These are phyloP conservation scores for Camponotus pennsylvanicus DNA, from an alignment of 1,140 invertebrate species.

Conservation along the genomic window DNA sequence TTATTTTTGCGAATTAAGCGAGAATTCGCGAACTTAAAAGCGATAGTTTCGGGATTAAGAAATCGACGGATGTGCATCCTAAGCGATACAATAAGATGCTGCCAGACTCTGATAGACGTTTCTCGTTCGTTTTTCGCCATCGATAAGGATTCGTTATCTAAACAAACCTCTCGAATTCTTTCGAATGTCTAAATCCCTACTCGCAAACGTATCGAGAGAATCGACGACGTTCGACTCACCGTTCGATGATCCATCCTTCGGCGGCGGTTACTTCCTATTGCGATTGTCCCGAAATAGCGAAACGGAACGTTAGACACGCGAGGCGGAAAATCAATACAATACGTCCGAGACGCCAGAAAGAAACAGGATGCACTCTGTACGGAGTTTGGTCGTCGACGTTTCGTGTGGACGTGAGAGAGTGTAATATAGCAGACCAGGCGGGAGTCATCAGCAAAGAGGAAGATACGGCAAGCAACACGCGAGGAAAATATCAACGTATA, in stretches of 20 bases:
- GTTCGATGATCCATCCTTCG: slow-evolving; percentile 9
- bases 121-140: slow-evolving; percentile 15
- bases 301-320: neutral
- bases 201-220: neutral
- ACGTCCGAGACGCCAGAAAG: slow-evolving; percentile 29
- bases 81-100: slow-evolving; percentile 14
- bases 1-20: slow-evolving; percentile 23
- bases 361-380: slow-evolving; percentile 60
- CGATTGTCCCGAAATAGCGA: neutral
- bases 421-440: slow-evolving; percentile 11
- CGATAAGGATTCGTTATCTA: neutral
- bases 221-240: slow-evolving; percentile 16
- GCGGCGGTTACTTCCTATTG: neutral
- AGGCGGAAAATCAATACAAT: neutral
- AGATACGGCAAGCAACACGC: slow-evolving; percentile 3
- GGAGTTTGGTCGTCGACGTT: slow-evolving; percentile 5
- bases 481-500: slow-evolving; percentile 5
- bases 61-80: neutral
- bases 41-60: neutral
- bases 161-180: neutral
- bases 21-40: neutral
- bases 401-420: slow-evolving; percentile 15
- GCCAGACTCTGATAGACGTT: slow-evolving; percentile 9
- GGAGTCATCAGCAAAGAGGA: slow-evolving; percentile 9
- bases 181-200: neutral